Evolutionary conservation across 64 coral and sea anemone species (phyloP), one percentile per base, ranked within the genome.

Genomic region (Pachyseris speciosa): DNA sequence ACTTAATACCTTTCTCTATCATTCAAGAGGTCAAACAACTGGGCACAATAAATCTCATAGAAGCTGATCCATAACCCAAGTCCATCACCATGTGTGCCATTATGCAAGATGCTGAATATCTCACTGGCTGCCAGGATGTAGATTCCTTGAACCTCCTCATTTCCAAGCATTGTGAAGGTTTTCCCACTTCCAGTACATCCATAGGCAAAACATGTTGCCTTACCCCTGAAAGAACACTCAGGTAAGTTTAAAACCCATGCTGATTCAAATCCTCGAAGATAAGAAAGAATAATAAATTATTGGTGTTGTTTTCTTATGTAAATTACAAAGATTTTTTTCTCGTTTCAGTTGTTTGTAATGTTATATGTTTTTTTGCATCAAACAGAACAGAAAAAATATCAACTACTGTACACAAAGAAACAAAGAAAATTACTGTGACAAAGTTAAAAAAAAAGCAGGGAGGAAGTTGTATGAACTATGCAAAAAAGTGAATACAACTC

Each of bases 141-240:
- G 24, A 96, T 71, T 43, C 94, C 94, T 13, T 85, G 94, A 8
- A 96, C 77, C 13, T 84, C 75, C 25, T 96, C 90, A 49, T 90
- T 93, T 6, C 94, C 94, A 37, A 96, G 94, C 94, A 96, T 96
- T n/a, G 94, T 96, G 57, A 89, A 75, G 13, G 94, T 96, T 68
- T 96, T 96, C 0, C 94, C 94, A 15, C 94, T 96, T 36, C 94
- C 94, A 69, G 94, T 96, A 44, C 94, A 96, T 7, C 94, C 94
- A 52, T 96, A 96, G 25, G 85, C 90, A 93, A 96, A 96, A 64
- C 94, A 96, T 6, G 94, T 96, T 29, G 94, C 90, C 67, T 89
- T 96, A 40, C 90, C 86, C n/a, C 84, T 77, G 47, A 6, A 20
- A 67, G 41, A 33, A 15, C 43, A 61, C 11, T n/a, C n/a, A n/a